Conservation (phyloP, 2,888 invertebrate genomes). For the Rhorus exstirpatorius region DNA sequence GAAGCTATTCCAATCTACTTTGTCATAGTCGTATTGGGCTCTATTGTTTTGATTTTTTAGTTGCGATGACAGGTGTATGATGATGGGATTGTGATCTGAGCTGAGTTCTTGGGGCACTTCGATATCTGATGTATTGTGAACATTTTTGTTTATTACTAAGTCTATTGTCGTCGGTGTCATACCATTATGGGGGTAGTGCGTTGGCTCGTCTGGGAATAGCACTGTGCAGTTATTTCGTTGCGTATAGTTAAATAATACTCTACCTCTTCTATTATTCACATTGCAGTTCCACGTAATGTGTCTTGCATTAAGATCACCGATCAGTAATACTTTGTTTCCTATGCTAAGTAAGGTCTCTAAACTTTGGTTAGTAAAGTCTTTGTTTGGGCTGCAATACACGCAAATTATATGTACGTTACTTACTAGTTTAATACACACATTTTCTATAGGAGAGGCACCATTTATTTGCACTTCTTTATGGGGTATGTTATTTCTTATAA, state of each 20-base stretch:
- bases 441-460: conserved; percentile 54
- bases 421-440: conserved; percentile 61
- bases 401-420: conserved; percentile 25
- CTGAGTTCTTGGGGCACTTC: conserved; percentile 12
- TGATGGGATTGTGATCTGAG: conserved; percentile 36
- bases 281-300: conserved; percentile 25
- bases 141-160: conserved; percentile 31
- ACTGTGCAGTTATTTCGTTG: conserved; percentile 5
- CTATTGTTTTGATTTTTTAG: neutral
- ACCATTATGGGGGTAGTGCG: conserved; percentile 2
- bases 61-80: neutral
- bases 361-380: conserved; percentile 1
- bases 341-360: conserved; percentile 48
- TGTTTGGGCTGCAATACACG: conserved; percentile 60
- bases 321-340: conserved; percentile 35
- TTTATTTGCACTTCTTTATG: conserved; percentile 50
- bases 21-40: conserved; percentile 17
- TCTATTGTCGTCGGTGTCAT: conserved; percentile 36
- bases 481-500: conserved; percentile 63
- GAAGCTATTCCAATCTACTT: conserved; percentile 36
- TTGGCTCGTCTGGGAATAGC: conserved; percentile 22
- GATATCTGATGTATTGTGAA: conserved; percentile 1
- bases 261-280: neutral
- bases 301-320: conserved; percentile 42
- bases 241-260: conserved; percentile 15